phyloP scores from a whole-genome alignment of 2,113 vertebrate species.

The Gracilinanus agilis region DNA sequence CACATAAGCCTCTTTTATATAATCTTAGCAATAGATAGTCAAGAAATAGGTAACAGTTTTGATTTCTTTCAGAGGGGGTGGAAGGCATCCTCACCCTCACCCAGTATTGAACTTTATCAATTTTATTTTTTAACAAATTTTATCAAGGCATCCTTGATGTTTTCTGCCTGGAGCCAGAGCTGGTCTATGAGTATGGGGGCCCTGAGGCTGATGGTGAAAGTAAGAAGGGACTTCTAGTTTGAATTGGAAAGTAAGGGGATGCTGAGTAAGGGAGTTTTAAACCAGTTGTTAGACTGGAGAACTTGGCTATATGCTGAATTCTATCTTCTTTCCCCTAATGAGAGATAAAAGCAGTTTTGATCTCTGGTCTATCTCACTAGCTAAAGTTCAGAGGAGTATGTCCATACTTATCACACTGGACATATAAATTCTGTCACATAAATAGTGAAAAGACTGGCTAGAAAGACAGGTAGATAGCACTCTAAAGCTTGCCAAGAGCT shows the following conservation, averaged over 20 bases:
- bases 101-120: no score
- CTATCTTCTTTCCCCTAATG: background rate
- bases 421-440: background rate
- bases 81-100: no score
- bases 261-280: background rate
- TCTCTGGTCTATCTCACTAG: background rate
- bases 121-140: no score
- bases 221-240: background rate
- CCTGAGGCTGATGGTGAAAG: background rate
- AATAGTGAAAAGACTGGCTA: background rate
- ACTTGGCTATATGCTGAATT: background rate
- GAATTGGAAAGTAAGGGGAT: background rate
- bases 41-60: background rate
- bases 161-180: background rate
- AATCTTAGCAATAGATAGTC: background rate
- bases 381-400: background rate
- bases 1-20: background rate
- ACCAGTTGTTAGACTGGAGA: background rate
- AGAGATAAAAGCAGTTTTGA: background rate
- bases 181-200: background rate
- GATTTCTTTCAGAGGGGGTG: no score
- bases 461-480: background rate
- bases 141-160: background rate
- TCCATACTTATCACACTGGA: background rate
- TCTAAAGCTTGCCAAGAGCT: background rate